Conservation (phyloP, 2,113 vertebrate genomes). For the Spilogale gracilis region DNA sequence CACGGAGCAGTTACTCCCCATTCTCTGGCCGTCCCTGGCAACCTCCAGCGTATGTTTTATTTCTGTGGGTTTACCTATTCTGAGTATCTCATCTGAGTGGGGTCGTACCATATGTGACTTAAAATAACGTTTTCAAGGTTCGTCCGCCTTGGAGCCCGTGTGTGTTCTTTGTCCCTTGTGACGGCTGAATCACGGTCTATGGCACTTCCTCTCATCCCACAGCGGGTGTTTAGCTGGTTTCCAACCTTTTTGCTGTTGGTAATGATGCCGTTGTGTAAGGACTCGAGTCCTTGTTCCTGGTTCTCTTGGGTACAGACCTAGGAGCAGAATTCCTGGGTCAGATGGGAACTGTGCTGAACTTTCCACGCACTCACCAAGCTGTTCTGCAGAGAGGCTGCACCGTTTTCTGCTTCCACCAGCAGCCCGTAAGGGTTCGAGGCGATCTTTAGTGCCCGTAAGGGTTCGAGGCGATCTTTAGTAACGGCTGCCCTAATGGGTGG, state of each 20-base stretch:
- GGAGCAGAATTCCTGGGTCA: not conserved
- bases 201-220: not conserved
- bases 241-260: not conserved
- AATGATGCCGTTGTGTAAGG: not conserved
- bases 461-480: no score
- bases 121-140: not conserved
- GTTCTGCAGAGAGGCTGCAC: not conserved
- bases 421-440: rapidly evolving
- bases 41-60: no score
- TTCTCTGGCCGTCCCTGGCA: not conserved
- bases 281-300: not conserved
- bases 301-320: not conserved
- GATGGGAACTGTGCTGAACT: not conserved
- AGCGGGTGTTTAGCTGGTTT: not conserved
- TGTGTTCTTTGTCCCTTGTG: not conserved
- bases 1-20: not conserved
- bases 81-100: not conserved
- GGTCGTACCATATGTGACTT: not conserved
- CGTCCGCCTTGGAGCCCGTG: no score
- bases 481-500: no score
- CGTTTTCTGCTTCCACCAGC: not conserved
- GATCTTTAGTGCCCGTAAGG: not conserved
- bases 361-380: no score
- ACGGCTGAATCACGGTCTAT: not conserved
- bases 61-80: not conserved